Base-by-base conservation (phyloP, 1,140 invertebrate genomes). In the Whitmania pigra region DNA sequence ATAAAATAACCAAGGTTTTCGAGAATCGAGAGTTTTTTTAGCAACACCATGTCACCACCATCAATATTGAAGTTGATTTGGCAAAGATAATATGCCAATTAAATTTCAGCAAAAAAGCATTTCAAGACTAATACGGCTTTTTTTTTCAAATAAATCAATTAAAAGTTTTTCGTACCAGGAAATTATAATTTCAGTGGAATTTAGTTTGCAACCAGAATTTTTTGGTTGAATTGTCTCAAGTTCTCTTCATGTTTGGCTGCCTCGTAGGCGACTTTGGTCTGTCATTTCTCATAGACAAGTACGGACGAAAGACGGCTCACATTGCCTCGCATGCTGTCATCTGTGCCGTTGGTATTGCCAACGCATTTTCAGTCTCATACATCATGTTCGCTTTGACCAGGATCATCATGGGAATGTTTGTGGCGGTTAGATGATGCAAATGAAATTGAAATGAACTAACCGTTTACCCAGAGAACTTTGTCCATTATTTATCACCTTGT, bases 151-250 rank as follows among this genome's bases (percentile, higher is more conserved):
- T 49, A 49, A 49, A 49, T 0, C 43, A 49, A 49, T 49, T 17
- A 49, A 49, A 11, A 4, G 13, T 49, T 17, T 49, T 11, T 36
- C 31, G 6, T 6, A 6, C 31, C 2, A 6, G 6, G 31, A 36
- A 13, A 11, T 49, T 11, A 49, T 49, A 7, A 49, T 54, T 22
- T 43, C 55, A 81, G 79, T 81, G 77, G 78, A 71, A 81, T 68
- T 68, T 81, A n/a, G 79, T 81, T 2, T 81, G 80, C 76, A 74
- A 76, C n/a, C 68, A 75, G 15, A 75, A 77, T 29, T 80, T 78
- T 66, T 67, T 79, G n/a, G 73, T 76, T 7, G 78, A 80, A 25
- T 66, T 80, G 31, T 78, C 78, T 0, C 77, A 78, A 49, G 77
- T 75, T 4, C 27, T 77, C 2, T 49, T 78, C 2, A 74, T 75